Percentiles rank a stretch among this genome's conserved stretches.
These are phyloP conservation scores for Leptopilina drosophilae DNA, from an alignment of 2,888 invertebrate species.

Conservation along the genomic window DNA sequence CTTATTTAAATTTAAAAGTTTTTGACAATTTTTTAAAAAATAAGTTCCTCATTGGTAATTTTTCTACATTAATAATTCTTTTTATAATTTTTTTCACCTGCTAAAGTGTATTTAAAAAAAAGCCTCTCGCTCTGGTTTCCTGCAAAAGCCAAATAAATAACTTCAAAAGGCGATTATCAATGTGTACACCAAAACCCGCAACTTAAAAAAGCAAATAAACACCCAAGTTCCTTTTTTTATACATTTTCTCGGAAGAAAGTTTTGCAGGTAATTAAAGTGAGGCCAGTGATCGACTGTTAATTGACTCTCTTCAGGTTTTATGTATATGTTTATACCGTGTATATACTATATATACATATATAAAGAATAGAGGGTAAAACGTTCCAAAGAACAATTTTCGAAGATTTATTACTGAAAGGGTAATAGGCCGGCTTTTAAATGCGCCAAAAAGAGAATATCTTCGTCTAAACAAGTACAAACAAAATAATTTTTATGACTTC, in stretches of 20 bases:
- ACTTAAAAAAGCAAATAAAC: conserved; percentile 4
- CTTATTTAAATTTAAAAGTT: too few relatives aligned
- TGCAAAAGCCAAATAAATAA: conserved; percentile 2
- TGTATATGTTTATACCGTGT: too few relatives aligned
- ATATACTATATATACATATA: too few relatives aligned
- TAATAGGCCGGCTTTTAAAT: conserved; percentile 22
- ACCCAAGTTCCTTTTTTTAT: background rate
- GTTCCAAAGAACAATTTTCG: conserved; percentile 20
- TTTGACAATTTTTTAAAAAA: too few relatives aligned
- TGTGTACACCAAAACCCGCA: background rate
- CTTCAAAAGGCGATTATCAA: background rate
- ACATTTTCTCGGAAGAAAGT: conserved; percentile 9
- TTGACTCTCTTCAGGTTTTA: background rate
- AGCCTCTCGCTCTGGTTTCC: too few relatives aligned
- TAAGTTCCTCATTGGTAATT: too few relatives aligned
- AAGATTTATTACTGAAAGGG: conserved; percentile 20
- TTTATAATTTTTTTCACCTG: background rate
- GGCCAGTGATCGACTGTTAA: conserved; percentile 29
- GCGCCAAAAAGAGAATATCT: background rate
- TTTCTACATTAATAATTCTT: background rate
- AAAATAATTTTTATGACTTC: conserved; percentile 8
- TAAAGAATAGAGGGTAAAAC: background rate
- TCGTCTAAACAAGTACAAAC: conserved; percentile 1
- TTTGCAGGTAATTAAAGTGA: conserved; percentile 19
- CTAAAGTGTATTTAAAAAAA: too few relatives aligned